These are phyloP conservation scores for Ceyx cyanopectus DNA, from an alignment of 2,113 vertebrate genomes.

Conservation along the genomic window DNA sequence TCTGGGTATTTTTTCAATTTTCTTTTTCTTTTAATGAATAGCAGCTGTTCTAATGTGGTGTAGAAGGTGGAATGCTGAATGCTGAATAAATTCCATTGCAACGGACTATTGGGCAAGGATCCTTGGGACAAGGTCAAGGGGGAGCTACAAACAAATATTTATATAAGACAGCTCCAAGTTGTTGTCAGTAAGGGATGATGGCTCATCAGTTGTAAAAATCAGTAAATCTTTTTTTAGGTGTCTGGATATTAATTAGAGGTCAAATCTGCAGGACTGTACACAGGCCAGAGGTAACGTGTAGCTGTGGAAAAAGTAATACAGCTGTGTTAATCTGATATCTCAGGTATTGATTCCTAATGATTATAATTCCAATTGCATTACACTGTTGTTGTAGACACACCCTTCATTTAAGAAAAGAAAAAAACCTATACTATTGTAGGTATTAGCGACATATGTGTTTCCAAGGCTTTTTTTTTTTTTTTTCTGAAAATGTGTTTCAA, in stretches of 20 bases:
- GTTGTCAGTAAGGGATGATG: neutral
- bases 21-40: slow-evolving; percentile 41
- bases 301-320: neutral
- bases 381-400: neutral
- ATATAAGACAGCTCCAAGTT: neutral
- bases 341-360: neutral
- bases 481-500: neutral
- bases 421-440: neutral
- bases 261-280: neutral
- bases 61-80: neutral
- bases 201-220: slow-evolving; percentile 29
- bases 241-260: neutral
- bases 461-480: neutral
- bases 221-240: slow-evolving; percentile 10
- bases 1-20: neutral
- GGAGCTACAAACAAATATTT: slow-evolving; percentile 50
- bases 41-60: slow-evolving; percentile 46
- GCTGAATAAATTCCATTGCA: slow-evolving; percentile 23
- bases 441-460: neutral
- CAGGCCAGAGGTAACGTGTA: neutral
- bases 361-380: neutral
- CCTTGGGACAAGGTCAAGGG: neutral
- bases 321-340: neutral
- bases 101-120: slow-evolving; percentile 9
- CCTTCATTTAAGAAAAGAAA: neutral